Percentiles rank a stretch among this genome's conserved stretches.
Conservation (phyloP, 2,797 vertebrate species). For the Manis crassicaudata region DNA sequence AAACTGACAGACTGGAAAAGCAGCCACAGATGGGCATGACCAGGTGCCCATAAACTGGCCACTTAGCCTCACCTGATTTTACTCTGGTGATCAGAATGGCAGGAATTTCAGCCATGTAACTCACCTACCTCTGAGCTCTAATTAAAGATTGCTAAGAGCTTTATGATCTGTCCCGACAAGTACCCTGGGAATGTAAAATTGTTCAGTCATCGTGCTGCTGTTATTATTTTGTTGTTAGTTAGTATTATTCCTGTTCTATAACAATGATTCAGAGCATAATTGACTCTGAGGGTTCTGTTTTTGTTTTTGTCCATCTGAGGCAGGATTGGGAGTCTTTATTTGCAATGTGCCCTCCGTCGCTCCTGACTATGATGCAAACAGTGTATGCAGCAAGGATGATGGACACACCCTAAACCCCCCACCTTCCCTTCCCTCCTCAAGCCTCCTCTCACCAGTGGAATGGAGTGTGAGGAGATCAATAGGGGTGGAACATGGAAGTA, state of each 20-base stretch:
- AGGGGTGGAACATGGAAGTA: neutral
- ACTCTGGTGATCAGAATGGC: slow-evolving; percentile 24
- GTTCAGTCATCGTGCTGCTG: neutral
- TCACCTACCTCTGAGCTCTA: neutral
- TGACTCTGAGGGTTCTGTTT: neutral
- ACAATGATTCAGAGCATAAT: slow-evolving; percentile 25
- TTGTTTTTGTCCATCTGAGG: neutral
- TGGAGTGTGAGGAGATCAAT: fast-evolving
- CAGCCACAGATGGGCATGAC: neutral
- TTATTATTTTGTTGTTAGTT: neutral
- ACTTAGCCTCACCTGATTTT: slow-evolving; percentile 43
- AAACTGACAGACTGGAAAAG: slow-evolving; percentile 64
- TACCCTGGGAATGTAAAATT: neutral
- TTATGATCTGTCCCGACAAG: slow-evolving; percentile 19
- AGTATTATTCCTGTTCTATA: neutral
- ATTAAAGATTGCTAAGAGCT: slow-evolving; percentile 58
- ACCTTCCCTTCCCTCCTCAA: neutral
- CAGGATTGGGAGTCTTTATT: neutral
- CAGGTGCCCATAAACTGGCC: slow-evolving; percentile 13
- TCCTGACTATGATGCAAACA: neutral
- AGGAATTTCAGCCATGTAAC: neutral
- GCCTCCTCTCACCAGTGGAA: neutral
- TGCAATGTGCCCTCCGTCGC: neutral
- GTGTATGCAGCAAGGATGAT: too few species aligned
- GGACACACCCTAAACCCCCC: neutral